Evolutionary conservation across 2,888 invertebrate genomes (phyloP).

Genomic region (Eucriotettix oculatus): DNA sequence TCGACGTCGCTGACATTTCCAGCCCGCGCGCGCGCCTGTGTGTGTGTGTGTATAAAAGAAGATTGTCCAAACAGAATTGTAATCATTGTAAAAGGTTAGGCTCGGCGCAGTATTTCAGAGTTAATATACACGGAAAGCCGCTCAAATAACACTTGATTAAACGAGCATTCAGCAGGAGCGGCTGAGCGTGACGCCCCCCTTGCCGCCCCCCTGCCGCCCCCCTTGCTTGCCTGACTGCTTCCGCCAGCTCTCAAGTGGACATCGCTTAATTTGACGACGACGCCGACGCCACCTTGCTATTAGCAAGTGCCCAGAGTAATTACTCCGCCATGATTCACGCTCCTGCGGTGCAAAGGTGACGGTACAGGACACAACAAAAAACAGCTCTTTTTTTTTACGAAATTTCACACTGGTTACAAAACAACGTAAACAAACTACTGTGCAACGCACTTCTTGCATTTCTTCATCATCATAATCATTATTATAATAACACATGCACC

Average conservation of each 20-base stretch:
- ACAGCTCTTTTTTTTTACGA: too few species aligned
- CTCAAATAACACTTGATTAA: conserved; percentile 21
- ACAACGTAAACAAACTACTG: too few species aligned
- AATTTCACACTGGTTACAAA: too few species aligned
- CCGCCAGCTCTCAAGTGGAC: conserved; percentile 8
- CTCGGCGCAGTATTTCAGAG: conserved; percentile 6
- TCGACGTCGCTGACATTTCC: not conserved
- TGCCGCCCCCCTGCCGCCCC: not conserved
- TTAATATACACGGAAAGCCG: conserved; percentile 14
- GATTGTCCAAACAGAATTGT: conserved; percentile 13
- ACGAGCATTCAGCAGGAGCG: conserved; percentile 16
- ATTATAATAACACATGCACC: too few species aligned
- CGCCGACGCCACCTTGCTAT: not conserved
- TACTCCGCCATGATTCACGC: too few species aligned
- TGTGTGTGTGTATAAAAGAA: conserved; percentile 1
- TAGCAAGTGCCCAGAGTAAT: too few species aligned
- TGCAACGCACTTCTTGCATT: too few species aligned
- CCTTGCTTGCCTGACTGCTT: not conserved
- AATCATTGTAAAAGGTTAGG: conserved; percentile 15
- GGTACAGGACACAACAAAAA: too few species aligned
- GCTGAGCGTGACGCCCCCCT: not conserved
- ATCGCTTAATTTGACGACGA: conserved; percentile 10
- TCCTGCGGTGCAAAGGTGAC: too few species aligned
- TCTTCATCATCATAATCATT: too few species aligned
- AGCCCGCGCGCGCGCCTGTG: not conserved